Evolutionary conservation across 2,888 invertebrate genomes (phyloP).

Genomic region (Crepidodera aurea): DNA sequence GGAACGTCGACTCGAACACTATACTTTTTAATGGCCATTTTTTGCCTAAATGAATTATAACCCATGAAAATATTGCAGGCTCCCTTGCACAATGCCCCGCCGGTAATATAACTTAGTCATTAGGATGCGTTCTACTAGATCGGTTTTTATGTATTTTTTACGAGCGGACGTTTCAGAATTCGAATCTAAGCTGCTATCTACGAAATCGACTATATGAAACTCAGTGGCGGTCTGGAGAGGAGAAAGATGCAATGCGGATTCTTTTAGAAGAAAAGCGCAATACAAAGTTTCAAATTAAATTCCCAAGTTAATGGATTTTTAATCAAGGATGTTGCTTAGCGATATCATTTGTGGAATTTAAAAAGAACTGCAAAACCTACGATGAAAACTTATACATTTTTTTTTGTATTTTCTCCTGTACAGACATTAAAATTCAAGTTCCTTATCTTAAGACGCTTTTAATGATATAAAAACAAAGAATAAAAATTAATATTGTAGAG

Average conservation of each 20-base stretch:
- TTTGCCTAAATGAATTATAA: constrained; percentile 39
- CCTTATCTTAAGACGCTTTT: no score
- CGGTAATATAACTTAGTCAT: constrained; percentile 54
- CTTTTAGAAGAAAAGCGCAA: not conserved
- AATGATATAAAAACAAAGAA: no score
- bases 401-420: no score
- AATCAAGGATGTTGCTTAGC: not conserved
- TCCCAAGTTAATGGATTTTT: not conserved
- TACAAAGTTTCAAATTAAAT: constrained; percentile 18
- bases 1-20: constrained; percentile 32
- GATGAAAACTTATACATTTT: no score
- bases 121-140: constrained; percentile 57
- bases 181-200: constrained; percentile 47
- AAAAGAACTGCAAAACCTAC: no score
- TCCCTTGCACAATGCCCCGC: constrained; percentile 48
- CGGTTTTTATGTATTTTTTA: constrained; percentile 56
- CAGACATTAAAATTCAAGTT: no score
- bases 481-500: no score
- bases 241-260: constrained; percentile 37
- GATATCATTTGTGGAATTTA: no score
- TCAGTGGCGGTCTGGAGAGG: constrained; percentile 39
- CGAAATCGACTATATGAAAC: constrained; percentile 47
- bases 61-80: constrained; percentile 49
- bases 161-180: constrained; percentile 50
- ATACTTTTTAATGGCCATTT: constrained; percentile 38